Evolutionary conservation across 1,140 invertebrate species (phyloP).

Genomic region (Antheraea mylitta): DNA sequence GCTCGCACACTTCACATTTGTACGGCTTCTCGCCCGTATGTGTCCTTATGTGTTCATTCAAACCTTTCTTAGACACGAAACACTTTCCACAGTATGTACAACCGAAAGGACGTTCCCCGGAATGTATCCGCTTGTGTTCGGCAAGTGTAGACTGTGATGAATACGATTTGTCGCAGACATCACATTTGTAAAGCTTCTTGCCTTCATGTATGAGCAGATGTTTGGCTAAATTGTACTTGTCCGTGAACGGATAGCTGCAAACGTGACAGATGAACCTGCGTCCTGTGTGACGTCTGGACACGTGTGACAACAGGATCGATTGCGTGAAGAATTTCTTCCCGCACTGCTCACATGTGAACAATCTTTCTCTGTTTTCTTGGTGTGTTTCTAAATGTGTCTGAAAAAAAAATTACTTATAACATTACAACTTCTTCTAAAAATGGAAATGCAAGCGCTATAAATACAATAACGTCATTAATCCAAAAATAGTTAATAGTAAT

Average conservation of each 20-base stretch:
- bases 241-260: conserved; percentile 66
- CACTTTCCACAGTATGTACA: conserved; percentile 81
- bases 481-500: no score
- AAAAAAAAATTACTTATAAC: conserved; percentile 31
- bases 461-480: no score
- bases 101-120: conserved; percentile 80
- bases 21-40: conserved; percentile 87
- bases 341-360: conserved; percentile 64
- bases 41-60: conserved; percentile 80
- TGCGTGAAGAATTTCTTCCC: conserved; percentile 71
- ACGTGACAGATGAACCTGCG: conserved; percentile 60
- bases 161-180: conserved; percentile 80
- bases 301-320: conserved; percentile 50
- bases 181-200: conserved; percentile 80
- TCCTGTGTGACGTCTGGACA: conserved; percentile 51
- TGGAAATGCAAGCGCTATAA: no score
- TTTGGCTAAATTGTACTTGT: conserved; percentile 80
- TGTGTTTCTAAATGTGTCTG: conserved; percentile 69
- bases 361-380: conserved; percentile 55
- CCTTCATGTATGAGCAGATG: conserved; percentile 83
- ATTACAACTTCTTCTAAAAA: no score
- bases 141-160: conserved; percentile 76
- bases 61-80: conserved; percentile 58
- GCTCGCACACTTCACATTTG: conserved; percentile 80
- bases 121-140: conserved; percentile 80